Percentiles rank a stretch among this genome's conserved stretches.
Conservation (phyloP, 2,113 vertebrate genomes). For the Lucifuga dentata region DNA sequence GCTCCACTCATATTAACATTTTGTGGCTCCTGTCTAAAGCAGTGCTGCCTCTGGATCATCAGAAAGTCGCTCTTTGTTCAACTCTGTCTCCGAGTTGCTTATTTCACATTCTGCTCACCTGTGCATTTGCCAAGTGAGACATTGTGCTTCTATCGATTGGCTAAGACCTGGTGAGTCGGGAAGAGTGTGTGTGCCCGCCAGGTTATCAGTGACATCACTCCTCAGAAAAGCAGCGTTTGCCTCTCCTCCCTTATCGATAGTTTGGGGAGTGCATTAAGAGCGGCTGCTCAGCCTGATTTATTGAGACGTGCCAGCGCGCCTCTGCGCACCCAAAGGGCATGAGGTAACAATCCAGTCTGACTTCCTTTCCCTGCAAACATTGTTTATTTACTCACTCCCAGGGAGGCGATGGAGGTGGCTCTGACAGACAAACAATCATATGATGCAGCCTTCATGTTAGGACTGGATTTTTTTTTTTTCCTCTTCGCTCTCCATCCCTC, state of each 20-base stretch:
- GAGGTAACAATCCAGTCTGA: constrained; percentile 67
- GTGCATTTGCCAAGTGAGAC: constrained; percentile 58
- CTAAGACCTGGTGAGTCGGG: constrained; percentile 58
- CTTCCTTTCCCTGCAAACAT: constrained; percentile 64
- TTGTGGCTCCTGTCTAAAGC: constrained; percentile 45
- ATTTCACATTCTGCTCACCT: constrained; percentile 72
- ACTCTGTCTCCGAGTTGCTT: constrained; percentile 15
- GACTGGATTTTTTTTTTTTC: constrained; percentile 42
- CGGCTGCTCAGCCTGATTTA: constrained; percentile 69
- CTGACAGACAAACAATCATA: constrained; percentile 78
- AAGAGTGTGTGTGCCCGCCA: constrained; percentile 53
- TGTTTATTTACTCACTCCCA: constrained; percentile 74
- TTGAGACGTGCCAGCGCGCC: constrained; percentile 62
- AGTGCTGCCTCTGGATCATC: constrained; percentile 40
- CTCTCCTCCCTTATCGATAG: constrained; percentile 66
- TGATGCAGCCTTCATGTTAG: constrained; percentile 75
- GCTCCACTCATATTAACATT: constrained; percentile 46
- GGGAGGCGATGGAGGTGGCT: constrained; percentile 65
- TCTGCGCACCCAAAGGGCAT: constrained; percentile 64
- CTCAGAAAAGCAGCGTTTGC: constrained; percentile 50
- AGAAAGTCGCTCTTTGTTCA: constrained; percentile 52
- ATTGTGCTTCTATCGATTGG: constrained; percentile 71
- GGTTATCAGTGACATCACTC: constrained; percentile 78
- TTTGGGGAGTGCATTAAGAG: constrained; percentile 76
- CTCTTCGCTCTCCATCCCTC: constrained; percentile 36